Conservation (phyloP, 1,140 invertebrate genomes). For the Drosophila tristis region DNA sequence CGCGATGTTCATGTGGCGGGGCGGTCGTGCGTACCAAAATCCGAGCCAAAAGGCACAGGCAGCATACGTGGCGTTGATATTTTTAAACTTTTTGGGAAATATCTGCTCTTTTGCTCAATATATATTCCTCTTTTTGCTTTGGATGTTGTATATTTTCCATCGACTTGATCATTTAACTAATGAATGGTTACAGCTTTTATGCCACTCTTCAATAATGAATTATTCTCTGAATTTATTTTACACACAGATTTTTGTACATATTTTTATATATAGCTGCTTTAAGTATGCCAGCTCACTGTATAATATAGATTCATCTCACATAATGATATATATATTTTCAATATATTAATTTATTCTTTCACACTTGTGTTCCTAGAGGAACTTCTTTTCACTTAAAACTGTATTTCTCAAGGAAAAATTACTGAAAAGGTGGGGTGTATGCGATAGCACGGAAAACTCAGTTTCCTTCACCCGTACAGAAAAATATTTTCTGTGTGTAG, state of each 20-base stretch:
- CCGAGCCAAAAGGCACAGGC: slow-evolving; percentile 58
- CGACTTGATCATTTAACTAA: not conserved
- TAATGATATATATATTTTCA: slow-evolving; percentile 23
- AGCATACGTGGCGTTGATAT: slow-evolving; percentile 76
- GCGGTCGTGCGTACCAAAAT: slow-evolving; percentile 49
- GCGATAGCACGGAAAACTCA: not conserved
- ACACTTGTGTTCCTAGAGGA: slow-evolving; percentile 2
- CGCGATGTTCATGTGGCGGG: slow-evolving; percentile 52
- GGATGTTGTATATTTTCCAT: slow-evolving; percentile 12
- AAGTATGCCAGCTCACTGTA: slow-evolving; percentile 57
- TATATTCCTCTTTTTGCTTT: slow-evolving; percentile 16
- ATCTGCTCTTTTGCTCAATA: slow-evolving; percentile 42
- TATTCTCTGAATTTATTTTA: not conserved
- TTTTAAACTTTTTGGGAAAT: slow-evolving; percentile 67
- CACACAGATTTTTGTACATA: slow-evolving; percentile 8
- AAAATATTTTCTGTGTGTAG: slow-evolving; percentile 56
- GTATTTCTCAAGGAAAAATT: not conserved
- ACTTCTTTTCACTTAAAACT: slow-evolving; percentile 5
- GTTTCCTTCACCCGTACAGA: slow-evolving; percentile 41
- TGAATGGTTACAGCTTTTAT: slow-evolving; percentile 2
- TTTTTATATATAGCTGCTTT: slow-evolving; percentile 40
- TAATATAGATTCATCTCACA: slow-evolving; percentile 36
- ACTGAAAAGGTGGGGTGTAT: no score
- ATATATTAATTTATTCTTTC: slow-evolving; percentile 17
- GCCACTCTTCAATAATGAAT: not conserved